Evolutionary conservation across 2,888 invertebrate species (phyloP), one percentile per base, ranked within the genome.

Genomic region (Athripsodes cinereus): DNA sequence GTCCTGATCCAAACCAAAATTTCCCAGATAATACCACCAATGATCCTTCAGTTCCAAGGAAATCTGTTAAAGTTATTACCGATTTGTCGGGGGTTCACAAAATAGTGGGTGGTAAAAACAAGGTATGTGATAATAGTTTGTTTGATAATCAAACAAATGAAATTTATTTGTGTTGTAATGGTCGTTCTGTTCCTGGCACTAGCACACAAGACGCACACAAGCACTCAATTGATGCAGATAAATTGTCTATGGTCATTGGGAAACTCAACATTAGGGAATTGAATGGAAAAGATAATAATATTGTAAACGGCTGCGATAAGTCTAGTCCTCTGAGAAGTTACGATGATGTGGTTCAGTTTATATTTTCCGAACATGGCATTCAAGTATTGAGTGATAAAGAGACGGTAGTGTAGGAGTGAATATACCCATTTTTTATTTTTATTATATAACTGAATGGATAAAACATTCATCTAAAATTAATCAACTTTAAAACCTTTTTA

Each of bases 381-480:
- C 85, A 87, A 71, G 87, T 89, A 53, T 87, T 88, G 49, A 88
- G 88, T 66, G 88, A 89, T 67, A 86, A 86, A 16, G 89, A 90
- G 69, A 88, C 88, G 62, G 85, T 85, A 52, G 86, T 86, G 53
- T 81, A 72, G 70, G 62, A 20, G 6, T 21, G 13, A 40, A 26
- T 26, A 26, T 26, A 26, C 26, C 26, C 10, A 26, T 10, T n/a
- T n/a, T n/a, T n/a, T n/a, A n/a, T n/a, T n/a, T n/a, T n/a, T n/a
- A n/a, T n/a, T n/a, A n/a, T n/a, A n/a, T n/a, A n/a, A n/a, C n/a
- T n/a, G n/a, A n/a, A n/a, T n/a, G n/a, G n/a, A n/a, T n/a, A n/a
- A n/a, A n/a, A n/a, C n/a, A n/a, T n/a, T n/a, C n/a, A n/a, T n/a
- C n/a, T n/a, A n/a, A n/a, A n/a, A n/a, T n/a, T n/a, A n/a, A n/a